Base-by-base conservation (phyloP, 2,113 vertebrate species). In the Heterocephalus glaber region DNA sequence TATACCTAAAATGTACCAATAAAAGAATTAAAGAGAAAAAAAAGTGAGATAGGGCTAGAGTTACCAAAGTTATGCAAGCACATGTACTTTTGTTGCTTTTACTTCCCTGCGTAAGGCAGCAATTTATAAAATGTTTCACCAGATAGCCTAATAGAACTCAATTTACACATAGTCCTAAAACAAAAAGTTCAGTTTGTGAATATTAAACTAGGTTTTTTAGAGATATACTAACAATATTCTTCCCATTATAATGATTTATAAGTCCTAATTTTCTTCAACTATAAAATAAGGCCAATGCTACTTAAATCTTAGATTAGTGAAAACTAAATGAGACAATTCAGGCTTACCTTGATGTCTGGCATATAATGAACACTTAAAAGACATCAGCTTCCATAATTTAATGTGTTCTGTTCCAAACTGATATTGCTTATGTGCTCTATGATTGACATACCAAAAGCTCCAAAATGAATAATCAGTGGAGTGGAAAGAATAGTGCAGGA, bases 91-190 rank as follows among this genome's bases (percentile, higher is more conserved):
- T 72, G 22, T 74, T 92, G 41, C 56, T 85, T 84, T 74, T 79
- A 68, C 11, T 60, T 58, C 10, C 84, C 49, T 81, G 33, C 1
- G 30, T 49, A 56, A 10, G 56, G 60, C 14, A 80, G 30, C 10
- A 52, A 30, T 49, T 72, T 66, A 94, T 52, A 76, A 83, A 83
- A 91, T 61, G 9, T 47, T 66, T 93, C 92, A n/a, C n/a, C n/a
- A 93, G 28, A 68, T 7, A 65, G 41, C 19, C 44, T 44, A 76
- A 58, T 7, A 86, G 47, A 92, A 92, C 26, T 63, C 58, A 86
- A 66, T 60, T 41, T 70, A 80, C n/a, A 76, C 24, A 7, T n/a
- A 12, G 3, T 22, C 79, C 49, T 66, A 79, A 93, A 66, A 35
- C 44, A 79, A 86, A 86, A 92, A 65, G 14, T 28, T 92, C 74